phyloP scores from a whole-genome alignment of 2,888 invertebrate genomes.

The Lepidocyrtoides sp. region DNA sequence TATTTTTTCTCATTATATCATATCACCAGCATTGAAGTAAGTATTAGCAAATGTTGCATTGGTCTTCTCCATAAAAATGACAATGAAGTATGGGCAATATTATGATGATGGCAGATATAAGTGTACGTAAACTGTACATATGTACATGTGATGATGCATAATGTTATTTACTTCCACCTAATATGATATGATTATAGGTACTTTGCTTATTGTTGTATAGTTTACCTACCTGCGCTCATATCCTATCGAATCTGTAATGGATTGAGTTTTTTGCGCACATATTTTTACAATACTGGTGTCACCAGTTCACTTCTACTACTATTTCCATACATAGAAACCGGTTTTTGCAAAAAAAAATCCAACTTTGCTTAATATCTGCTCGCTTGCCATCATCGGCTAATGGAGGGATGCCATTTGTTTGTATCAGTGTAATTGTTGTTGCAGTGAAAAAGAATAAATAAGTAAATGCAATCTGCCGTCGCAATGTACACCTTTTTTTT shows the following conservation, averaged over 20 bases:
- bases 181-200: background rate
- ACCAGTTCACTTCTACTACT: background rate
- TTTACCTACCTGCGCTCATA: background rate
- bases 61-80: background rate
- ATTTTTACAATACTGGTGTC: background rate
- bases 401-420: constrained; percentile 17
- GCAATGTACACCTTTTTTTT: background rate
- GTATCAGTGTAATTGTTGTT: constrained; percentile 30
- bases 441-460: constrained; percentile 21
- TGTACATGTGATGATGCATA: background rate
- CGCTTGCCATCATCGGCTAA: background rate
- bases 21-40: constrained; percentile 1
- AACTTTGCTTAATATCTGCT: too few relatives aligned
- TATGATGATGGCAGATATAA: background rate
- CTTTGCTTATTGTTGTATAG: background rate
- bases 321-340: constrained; percentile 41
- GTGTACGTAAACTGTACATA: background rate
- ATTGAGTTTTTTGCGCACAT: background rate
- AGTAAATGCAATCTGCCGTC: constrained; percentile 12
- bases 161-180: too few relatives aligned
- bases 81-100: background rate
- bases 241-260: constrained; percentile 2
- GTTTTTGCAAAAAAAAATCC: constrained; percentile 39
- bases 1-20: background rate
- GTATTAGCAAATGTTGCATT: background rate